Base-by-base conservation (phyloP, 2,113 vertebrate genomes). In the Sinocyclocheilus anophthalmus region DNA sequence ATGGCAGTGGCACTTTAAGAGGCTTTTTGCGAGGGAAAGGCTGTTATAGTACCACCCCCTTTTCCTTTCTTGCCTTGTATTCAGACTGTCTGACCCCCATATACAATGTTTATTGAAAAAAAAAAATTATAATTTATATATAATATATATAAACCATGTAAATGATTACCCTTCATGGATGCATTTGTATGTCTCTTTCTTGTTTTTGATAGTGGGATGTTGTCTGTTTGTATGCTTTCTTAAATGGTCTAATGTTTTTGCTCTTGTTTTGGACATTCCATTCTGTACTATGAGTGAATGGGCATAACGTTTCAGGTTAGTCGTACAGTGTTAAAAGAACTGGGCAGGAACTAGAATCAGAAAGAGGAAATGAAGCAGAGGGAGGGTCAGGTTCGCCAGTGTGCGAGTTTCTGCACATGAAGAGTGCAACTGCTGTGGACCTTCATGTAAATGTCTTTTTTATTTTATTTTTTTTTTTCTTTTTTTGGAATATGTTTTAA, bases 1-100 rank as follows among this genome's bases (percentile, higher is more conserved):
- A 85, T 80, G 85, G 87, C 88, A 78, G 89, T 92, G n/a, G 91
- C 90, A 91, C 88, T 88, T 90, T 88, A 90, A 55, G 55, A 65
- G 85, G 75, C 37, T 83, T 80, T 75, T n/a, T n/a, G n/a, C n/a
- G 61, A 80, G 76, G 85, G 76, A 72, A 63, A 88, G 87, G 39
- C 53, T 55, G 72, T 61, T 85, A 22, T 79, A 83, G 72, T 42
- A 45, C 79, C 55, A 42, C 39, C 78, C 45, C 55, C 75, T 20
- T 79, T 50, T 77, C n/a, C n/a, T 30, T 69, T 18, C 86, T 82
- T 80, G 26, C 42, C 16, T n/a, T n/a, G n/a, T n/a, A n/a, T n/a
- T n/a, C n/a, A n/a, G n/a, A n/a, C n/a, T n/a, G 3, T 72, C 48
- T 79, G 53, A 88, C 87, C 88, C 69, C 24, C 84, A 55, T 55